Conservation (phyloP, 2,113 vertebrate genomes). For the Microcebus tavaratra region DNA sequence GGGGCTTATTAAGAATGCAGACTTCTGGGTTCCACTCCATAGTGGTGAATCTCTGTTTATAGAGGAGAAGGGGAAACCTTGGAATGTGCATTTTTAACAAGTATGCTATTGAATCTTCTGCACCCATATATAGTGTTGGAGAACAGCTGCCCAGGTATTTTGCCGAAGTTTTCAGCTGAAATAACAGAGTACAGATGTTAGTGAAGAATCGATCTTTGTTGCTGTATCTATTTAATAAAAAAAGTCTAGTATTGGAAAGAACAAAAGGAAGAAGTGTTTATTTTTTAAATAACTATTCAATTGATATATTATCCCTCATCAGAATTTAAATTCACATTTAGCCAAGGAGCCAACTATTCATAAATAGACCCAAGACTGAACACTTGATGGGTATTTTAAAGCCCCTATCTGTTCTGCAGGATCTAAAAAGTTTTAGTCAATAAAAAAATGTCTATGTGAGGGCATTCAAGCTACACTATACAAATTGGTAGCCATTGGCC, state of each 20-base stretch:
- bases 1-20: neutral
- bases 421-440: neutral
- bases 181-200: neutral
- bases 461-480: neutral
- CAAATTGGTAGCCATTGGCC: neutral
- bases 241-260: neutral
- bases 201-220: neutral
- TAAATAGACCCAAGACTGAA: neutral
- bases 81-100: neutral
- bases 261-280: neutral
- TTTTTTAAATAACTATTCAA: neutral
- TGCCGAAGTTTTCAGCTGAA: neutral
- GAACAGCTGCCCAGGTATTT: neutral
- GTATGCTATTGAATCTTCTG: neutral
- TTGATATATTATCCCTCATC: neutral
- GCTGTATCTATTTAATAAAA: neutral
- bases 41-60: neutral
- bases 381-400: neutral
- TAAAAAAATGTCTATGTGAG: neutral
- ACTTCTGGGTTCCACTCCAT: neutral
- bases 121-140: neutral
- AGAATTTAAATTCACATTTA: slow-evolving; percentile 29
- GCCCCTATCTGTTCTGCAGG: neutral
- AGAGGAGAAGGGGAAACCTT: neutral
- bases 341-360: neutral